Percentiles rank a stretch among this genome's conserved stretches.
Evolutionary conservation across 2,888 invertebrate species (phyloP).

Genomic region (Alloplasta piceator): DNA sequence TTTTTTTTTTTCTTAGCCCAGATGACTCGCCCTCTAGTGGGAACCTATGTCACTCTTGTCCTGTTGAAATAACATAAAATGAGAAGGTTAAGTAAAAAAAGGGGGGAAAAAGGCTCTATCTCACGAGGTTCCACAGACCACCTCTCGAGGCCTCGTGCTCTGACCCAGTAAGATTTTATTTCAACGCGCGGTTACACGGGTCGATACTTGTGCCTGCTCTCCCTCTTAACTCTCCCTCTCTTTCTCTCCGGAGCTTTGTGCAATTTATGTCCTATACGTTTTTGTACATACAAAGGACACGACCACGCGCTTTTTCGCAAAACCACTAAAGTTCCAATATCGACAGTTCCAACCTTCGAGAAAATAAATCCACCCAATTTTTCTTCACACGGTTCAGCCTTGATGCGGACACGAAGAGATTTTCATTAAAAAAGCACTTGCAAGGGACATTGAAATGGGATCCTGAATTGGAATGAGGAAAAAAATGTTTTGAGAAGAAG

Average conservation of each 20-base stretch:
- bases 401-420: background rate
- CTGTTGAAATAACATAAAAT: conserved; percentile 8
- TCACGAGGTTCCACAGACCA: conserved; percentile 28
- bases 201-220: conserved; percentile 66
- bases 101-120: conserved; percentile 46
- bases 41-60: too few species aligned
- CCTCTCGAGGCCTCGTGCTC: conserved; percentile 58
- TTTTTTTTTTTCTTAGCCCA: too few species aligned
- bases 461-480: background rate
- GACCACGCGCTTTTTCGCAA: conserved; percentile 24
- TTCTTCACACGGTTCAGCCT: background rate
- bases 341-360: background rate
- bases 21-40: too few species aligned
- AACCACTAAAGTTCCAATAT: conserved; percentile 3
- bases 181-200: conserved; percentile 65
- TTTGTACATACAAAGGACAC: conserved; percentile 14
- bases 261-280: background rate
- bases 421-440: background rate
- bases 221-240: conserved; percentile 9
- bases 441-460: background rate
- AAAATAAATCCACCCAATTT: background rate
- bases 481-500: too few species aligned
- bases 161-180: conserved; percentile 70
- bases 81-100: conserved; percentile 11
- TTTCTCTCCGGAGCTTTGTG: conserved; percentile 37